Evolutionary conservation across 2,113 vertebrate genomes (phyloP).

Genomic region (Gulo gulo): DNA sequence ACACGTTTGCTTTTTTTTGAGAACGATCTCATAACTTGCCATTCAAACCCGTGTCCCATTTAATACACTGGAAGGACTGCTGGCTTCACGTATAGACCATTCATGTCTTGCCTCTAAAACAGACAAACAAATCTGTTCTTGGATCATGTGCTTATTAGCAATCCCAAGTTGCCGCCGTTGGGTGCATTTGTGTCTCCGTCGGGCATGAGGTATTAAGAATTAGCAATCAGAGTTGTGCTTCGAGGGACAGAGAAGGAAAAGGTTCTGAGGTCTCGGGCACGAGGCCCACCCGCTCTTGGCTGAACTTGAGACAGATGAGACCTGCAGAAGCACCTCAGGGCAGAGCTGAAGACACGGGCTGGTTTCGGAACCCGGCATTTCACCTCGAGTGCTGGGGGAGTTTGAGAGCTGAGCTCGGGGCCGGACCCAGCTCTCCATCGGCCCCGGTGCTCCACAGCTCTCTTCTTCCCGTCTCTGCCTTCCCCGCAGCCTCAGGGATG

Average conservation of each 20-base stretch:
- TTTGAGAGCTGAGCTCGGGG: background rate
- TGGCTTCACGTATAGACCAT: no score
- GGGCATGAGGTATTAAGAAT: background rate
- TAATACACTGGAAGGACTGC: background rate
- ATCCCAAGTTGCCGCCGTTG: background rate
- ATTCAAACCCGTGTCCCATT: background rate
- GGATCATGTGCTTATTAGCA: background rate
- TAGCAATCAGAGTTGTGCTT: background rate
- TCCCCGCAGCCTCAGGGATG: background rate
- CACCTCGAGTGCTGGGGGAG: rapidly evolving
- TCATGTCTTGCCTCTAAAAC: background rate
- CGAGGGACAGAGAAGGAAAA: background rate
- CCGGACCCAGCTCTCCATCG: rapidly evolving
- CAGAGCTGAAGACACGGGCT: rapidly evolving
- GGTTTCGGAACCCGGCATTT: rapidly evolving
- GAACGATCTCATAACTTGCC: background rate
- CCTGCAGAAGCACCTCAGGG: rapidly evolving
- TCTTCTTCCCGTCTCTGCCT: no score
- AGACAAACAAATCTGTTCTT: background rate
- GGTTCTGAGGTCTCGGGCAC: background rate
- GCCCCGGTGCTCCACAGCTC: rapidly evolving
- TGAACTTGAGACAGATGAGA: background rate
- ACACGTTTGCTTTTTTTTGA: background rate
- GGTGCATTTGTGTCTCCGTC: background rate
- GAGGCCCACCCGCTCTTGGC: background rate